Evolutionary conservation across 2,113 vertebrate species (phyloP), one percentile per base, ranked within the genome.

Genomic region (Nematolebias whitei): DNA sequence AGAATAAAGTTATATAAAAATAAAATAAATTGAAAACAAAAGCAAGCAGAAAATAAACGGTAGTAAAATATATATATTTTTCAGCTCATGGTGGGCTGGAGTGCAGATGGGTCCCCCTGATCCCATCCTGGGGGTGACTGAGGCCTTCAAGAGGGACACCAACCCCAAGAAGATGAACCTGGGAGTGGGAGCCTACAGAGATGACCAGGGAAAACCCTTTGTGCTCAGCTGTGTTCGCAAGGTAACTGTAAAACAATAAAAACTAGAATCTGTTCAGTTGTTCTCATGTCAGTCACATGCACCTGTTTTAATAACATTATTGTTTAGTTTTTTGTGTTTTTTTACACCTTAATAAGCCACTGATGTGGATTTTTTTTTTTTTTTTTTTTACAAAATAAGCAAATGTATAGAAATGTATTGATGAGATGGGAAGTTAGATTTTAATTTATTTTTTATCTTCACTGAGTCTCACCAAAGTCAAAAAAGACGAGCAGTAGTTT

Each of bases 141-240:
- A 98, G 87, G 96, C 96, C 76, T 98, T 91, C 92, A 98, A 96
- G 79, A 95, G 88, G 0, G 96, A 98, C 87, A 93, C 85, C 76
- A 98, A 93, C 83, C 91, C 94, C 63, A 98, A 98, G 91, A 98
- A 98, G 90, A 98, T 98, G 95, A 98, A 98, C 83, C 91, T 98
- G 79, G 96, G 96, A 0, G 96, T 98, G 1, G 96, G 96, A 24
- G 96, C 96, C 0, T 98, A 98, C 82, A 93, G 96, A 47, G 96
- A 98, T 38, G 96, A 98, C 86, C 92, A 88, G 0, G 96, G 96
- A 40, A 98, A 98, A 79, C 96, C 96, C 0, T 97, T 92, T 0
- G 96, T 98, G 43, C 93, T 98, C 26, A 94, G 76, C 82, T 96
- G 94, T 16, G 95, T 98, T 50, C 95, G 95, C 56, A 98, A 96